Base-by-base conservation (phyloP, 2,888 invertebrate genomes). In the Camptogramma bilineatum region DNA sequence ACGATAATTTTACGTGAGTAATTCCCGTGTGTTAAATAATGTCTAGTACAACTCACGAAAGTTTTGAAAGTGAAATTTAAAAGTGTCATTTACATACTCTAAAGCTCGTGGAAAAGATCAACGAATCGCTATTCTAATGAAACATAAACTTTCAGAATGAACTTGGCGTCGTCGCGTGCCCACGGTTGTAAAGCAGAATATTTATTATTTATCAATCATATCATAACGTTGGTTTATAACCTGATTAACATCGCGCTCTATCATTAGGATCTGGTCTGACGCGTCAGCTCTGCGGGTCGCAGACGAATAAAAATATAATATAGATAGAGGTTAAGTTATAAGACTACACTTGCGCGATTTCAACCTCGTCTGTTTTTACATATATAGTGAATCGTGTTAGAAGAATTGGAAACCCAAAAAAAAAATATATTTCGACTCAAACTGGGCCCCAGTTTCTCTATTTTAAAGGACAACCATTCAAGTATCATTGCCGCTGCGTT, bases 131-230 rank as follows among this genome's bases (percentile, higher is more conserved):
- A 10, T 51, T 53, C 28, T 56, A 53, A 51, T 50, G 17, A 16
- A n/a, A 34, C 42, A 64, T 64, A 42, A 50, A 51, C 54, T 54
- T 62, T 62, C 50, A 5, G 24, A 57, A 44, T 52, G 17, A 18
- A 31, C 4, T 53, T 47, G 39, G 56, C 51, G 42, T 39, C 66
- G 62, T 62, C 69, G 63, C 69, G 69, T 69, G 70, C 68, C 42
- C 47, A 59, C 52, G 24, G 42, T 21, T 28, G 9, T 4, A 50
- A 52, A 58, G 58, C 62, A 4, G 52, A 56, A 52, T 54, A 58
- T 61, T 62, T 56, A 65, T 65, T 16, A 51, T 60, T 63, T 52
- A 65, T 69, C 66, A 64, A 65, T 69, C 69, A 66, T 61, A 52
- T 18, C 31, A 48, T 55, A 17, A 28, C 48, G 48, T 66, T 34